Evolutionary conservation across 2,888 invertebrate genomes (phyloP).

Genomic region (Lamproptera curius): DNA sequence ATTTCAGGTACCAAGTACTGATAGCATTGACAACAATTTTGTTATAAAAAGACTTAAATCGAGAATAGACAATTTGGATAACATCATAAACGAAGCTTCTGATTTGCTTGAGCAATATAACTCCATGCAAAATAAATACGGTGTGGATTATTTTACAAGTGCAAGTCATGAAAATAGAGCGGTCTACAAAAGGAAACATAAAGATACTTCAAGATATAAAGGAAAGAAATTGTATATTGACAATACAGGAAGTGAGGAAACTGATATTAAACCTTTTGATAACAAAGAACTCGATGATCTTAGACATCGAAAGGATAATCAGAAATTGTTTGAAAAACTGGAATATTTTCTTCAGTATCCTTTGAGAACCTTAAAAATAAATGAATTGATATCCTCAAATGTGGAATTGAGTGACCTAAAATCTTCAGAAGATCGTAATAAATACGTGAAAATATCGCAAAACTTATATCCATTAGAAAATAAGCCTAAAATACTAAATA

Average conservation of each 20-base stretch:
- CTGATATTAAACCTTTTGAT: background rate
- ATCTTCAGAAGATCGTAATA: too few relatives aligned
- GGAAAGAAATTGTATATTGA: background rate
- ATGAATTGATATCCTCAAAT: too few relatives aligned
- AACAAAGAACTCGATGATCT: too few relatives aligned
- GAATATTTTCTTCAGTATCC: too few relatives aligned
- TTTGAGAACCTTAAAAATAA: too few relatives aligned
- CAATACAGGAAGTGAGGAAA: background rate
- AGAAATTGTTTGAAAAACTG: too few relatives aligned
- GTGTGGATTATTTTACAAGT: background rate
- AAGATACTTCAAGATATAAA: background rate
- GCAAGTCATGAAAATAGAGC: background rate
- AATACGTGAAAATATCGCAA: too few relatives aligned
- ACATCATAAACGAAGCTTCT: background rate
- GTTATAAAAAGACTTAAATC: background rate
- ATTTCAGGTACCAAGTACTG: conserved; percentile 3
- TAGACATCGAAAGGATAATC: too few relatives aligned
- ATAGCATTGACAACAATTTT: background rate
- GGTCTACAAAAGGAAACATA: background rate
- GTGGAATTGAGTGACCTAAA: too few relatives aligned
- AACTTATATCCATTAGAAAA: too few relatives aligned
- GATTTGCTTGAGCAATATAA: background rate
- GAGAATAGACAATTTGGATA: conserved; percentile 2
- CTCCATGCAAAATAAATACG: background rate
- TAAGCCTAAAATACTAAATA: too few relatives aligned